phyloP scores from a whole-genome alignment of 2,888 invertebrate species.

The Athrips mouffetella region DNA sequence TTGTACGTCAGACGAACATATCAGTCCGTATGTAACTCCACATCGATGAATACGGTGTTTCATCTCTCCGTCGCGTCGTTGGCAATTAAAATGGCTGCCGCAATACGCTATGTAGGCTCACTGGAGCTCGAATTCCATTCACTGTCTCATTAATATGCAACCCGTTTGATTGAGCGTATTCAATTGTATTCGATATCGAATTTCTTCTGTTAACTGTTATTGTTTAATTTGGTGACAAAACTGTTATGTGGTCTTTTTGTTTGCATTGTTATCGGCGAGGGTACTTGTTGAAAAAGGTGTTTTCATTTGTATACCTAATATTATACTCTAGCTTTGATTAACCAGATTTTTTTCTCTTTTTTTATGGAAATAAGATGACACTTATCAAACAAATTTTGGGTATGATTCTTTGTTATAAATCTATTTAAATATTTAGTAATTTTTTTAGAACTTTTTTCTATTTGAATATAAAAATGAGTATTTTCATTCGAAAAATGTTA shows the following conservation, averaged over 20 bases:
- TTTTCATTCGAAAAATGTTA: no score
- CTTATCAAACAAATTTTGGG: no score
- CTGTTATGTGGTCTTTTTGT: not conserved
- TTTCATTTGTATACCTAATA: no score
- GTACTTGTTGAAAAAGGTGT: no score
- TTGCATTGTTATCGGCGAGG: not conserved
- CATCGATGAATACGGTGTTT: constrained; percentile 26
- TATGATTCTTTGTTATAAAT: no score
- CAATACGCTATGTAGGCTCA: constrained; percentile 25
- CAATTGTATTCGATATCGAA: constrained; percentile 11
- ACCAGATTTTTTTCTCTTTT: no score
- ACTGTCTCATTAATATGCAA: constrained; percentile 37
- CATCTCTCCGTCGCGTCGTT: constrained; percentile 26
- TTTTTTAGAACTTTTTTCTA: no score
- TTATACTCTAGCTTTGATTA: no score
- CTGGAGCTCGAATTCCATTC: constrained; percentile 28
- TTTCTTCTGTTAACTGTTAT: constrained; percentile 13
- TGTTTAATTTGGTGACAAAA: constrained; percentile 4
- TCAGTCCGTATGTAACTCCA: constrained; percentile 6
- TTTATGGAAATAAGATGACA: no score
- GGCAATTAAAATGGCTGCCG: constrained; percentile 38
- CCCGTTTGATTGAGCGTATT: constrained; percentile 32
- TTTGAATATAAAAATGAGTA: no score
- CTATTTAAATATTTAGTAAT: no score
- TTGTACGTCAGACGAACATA: no score